phyloP scores from a whole-genome alignment of 2,888 invertebrate species.

The Machimus atricapillus region DNA sequence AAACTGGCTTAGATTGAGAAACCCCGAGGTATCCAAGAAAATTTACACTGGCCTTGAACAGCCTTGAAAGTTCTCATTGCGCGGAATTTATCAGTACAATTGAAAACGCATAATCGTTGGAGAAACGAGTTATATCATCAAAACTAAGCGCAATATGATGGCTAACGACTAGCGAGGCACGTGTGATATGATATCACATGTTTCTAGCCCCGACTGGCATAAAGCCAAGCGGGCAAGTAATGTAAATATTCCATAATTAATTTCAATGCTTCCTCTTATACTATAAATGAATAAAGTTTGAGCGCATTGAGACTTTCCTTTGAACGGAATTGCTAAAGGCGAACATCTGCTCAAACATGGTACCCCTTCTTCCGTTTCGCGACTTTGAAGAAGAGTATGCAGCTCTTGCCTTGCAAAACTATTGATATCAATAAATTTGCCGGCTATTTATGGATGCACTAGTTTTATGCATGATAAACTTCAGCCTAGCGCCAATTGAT shows the following conservation, averaged over 20 bases:
- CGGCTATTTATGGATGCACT: conserved; percentile 30
- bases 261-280: background rate
- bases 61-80: background rate
- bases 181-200: background rate
- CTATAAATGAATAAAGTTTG: background rate
- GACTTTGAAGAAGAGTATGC: background rate
- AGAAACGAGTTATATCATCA: background rate
- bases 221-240: background rate
- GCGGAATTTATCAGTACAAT: background rate
- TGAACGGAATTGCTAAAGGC: background rate
- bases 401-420: background rate
- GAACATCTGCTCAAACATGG: background rate
- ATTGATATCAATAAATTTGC: conserved; percentile 24
- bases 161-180: background rate
- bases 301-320: background rate
- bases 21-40: background rate
- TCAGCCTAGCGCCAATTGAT: conserved; percentile 5
- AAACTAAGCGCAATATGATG: background rate
- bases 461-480: conserved; percentile 30
- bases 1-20: background rate
- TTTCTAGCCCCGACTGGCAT: background rate
- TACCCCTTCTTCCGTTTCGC: background rate
- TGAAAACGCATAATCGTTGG: background rate
- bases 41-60: background rate
- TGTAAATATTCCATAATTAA: background rate